Evolutionary conservation across 2,888 invertebrate species (phyloP), one percentile per base, ranked within the genome.

Genomic region (Eueremaeus valkanovi): DNA sequence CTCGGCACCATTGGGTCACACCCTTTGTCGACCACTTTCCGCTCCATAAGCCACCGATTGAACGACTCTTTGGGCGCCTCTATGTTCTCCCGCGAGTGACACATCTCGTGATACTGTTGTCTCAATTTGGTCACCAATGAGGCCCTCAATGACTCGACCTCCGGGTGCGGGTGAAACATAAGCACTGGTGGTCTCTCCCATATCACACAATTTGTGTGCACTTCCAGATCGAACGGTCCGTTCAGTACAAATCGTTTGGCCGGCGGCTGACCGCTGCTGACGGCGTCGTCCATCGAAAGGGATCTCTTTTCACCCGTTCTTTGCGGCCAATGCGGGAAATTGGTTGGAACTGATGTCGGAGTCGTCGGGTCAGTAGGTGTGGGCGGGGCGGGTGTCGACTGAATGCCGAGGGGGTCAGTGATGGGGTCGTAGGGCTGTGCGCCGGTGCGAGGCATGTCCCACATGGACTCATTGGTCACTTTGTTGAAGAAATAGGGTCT

Each of bases 401-500:
- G 82, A 79, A 94, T 93, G 16, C 93, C 93, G 76, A 95, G 85
- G 0, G 95, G 95, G 78, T 95, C 94, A 74, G 94, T 93, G 72
- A 94, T 88, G 0, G 93, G 93, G 86, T 96, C 95, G 84, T 92
- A 94, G n/a, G n/a, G n/a, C 86, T 78, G 78, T 11, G 61, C 51
- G 21, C 42, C 36, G 13, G 89, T 84, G n/a, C 89, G 88, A 18
- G 95, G 95, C 88, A 94, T 89, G 83, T 97, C 96, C 97, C 97
- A 97, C 80, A 95, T 86, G n/a, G 95, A 95, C 85, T 96, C 94
- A 74, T 95, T 94, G 0, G 94, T 94, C 31, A 92, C 85, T 85
- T 95, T 95, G 83, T 97, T 97, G 92, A 95, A 97, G 85, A 92
- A 97, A 84, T 97, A 97, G 1, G 94, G 94, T 36, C 96, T 87